Conservation (phyloP, 2,113 vertebrate genomes). For the Pseudorectes ferrugineus region DNA sequence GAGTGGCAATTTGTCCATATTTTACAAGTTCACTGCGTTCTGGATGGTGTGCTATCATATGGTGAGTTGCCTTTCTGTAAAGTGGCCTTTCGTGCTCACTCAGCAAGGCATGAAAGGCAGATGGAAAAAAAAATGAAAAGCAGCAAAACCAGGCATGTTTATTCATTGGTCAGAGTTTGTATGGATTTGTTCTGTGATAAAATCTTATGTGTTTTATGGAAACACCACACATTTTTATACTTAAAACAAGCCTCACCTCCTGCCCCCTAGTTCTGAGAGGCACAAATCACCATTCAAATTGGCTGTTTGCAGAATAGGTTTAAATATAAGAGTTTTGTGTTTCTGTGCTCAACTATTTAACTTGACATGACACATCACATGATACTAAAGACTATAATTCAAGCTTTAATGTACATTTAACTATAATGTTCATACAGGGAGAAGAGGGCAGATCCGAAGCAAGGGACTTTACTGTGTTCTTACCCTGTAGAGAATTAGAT, state of each 20-base stretch:
- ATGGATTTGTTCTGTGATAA: background rate
- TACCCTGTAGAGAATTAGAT: background rate
- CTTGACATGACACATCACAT: background rate
- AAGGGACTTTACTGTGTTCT: background rate
- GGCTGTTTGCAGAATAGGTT: background rate
- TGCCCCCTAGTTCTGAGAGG: background rate
- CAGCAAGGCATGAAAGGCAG: background rate
- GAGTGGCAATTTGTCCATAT: background rate
- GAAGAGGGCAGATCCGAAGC: background rate
- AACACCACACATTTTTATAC: background rate
- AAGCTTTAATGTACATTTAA: background rate
- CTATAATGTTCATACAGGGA: background rate
- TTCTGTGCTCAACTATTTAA: background rate
- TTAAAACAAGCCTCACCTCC: background rate
- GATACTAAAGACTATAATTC: background rate
- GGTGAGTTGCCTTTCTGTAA: background rate
- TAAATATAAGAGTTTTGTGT: background rate
- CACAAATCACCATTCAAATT: background rate
- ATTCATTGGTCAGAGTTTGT: background rate
- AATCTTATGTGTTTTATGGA: background rate
- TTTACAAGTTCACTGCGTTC: background rate
- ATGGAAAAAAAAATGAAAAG: background rate
- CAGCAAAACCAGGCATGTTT: background rate
- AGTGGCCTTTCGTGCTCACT: background rate
- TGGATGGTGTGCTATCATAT: background rate